Percentiles rank a stretch among this genome's conserved stretches.
Evolutionary conservation across 2,113 vertebrate genomes (phyloP).

Genomic region (Recurvirostra avosetta): DNA sequence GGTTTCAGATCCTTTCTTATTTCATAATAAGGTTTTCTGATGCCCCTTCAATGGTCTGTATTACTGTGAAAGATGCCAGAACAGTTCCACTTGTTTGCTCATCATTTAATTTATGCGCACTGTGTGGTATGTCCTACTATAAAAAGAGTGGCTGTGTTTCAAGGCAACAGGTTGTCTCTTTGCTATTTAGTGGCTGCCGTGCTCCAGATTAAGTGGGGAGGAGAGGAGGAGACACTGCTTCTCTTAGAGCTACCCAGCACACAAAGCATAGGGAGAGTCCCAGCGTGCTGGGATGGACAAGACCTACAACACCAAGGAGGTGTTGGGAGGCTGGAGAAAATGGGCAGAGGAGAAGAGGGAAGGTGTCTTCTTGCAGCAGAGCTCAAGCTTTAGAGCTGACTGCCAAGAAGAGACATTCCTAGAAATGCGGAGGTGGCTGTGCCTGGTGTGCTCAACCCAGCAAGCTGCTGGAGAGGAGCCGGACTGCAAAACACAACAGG

Average conservation of each 20-base stretch:
- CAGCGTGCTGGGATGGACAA: not conserved
- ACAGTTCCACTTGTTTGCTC: not conserved
- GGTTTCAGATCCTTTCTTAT: not conserved
- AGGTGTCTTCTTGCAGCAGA: not conserved
- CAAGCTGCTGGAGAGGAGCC: not conserved
- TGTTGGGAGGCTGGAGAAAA: not conserved
- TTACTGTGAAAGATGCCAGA: not conserved
- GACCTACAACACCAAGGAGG: not conserved
- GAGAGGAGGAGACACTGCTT: not conserved
- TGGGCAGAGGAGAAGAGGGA: not conserved
- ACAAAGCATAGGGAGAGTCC: not conserved
- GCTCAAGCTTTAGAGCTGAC: not conserved
- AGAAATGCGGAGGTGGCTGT: not conserved
- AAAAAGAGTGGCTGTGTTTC: not conserved
- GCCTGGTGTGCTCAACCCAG: not conserved
- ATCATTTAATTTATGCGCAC: rapidly evolving
- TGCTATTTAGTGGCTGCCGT: not conserved
- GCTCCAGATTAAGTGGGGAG: not conserved
- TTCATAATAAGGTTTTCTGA: not conserved
- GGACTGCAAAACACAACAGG: not conserved
- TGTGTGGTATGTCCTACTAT: not conserved
- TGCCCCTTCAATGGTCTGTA: not conserved
- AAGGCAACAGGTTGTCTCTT: not conserved
- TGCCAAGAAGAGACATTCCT: not conserved
- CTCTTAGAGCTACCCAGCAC: not conserved